phyloP scores from a whole-genome alignment of 2,888 invertebrate genomes.

The Andrena hattorfiana region DNA sequence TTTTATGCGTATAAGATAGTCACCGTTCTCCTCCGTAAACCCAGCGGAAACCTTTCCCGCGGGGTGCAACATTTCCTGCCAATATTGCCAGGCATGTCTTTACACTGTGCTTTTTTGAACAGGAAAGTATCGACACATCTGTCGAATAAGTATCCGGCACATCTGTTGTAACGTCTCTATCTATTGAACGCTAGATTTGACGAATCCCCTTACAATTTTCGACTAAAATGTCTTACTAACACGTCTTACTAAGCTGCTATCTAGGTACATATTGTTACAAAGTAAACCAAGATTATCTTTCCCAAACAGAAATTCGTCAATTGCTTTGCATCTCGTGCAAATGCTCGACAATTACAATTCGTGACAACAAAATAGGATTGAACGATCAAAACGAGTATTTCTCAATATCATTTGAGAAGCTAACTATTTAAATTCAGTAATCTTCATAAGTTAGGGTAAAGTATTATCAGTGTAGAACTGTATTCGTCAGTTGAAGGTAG shows the following conservation, averaged over 20 bases:
- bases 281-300: no score
- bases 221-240: constrained; percentile 25
- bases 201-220: constrained; percentile 40
- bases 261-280: no score
- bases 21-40: constrained; percentile 39
- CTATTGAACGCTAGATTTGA: constrained; percentile 49
- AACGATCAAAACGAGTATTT: no score
- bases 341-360: no score
- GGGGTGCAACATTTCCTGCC: constrained; percentile 58
- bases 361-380: no score
- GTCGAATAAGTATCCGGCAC: constrained; percentile 80
- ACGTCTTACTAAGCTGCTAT: constrained; percentile 46
- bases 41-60: constrained; percentile 45
- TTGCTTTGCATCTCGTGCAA: no score
- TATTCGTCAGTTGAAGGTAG: not conserved
- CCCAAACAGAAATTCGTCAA: no score
- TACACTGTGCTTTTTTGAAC: constrained; percentile 57
- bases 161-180: constrained; percentile 77
- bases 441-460: no score
- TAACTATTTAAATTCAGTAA: no score
- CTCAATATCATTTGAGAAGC: no score
- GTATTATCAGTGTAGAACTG: not conserved
- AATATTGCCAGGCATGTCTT: constrained; percentile 76
- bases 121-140: constrained; percentile 80
- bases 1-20: constrained; percentile 65